Conservation (phyloP, 2,113 vertebrate genomes). For the Antidorcas marsupialis region DNA sequence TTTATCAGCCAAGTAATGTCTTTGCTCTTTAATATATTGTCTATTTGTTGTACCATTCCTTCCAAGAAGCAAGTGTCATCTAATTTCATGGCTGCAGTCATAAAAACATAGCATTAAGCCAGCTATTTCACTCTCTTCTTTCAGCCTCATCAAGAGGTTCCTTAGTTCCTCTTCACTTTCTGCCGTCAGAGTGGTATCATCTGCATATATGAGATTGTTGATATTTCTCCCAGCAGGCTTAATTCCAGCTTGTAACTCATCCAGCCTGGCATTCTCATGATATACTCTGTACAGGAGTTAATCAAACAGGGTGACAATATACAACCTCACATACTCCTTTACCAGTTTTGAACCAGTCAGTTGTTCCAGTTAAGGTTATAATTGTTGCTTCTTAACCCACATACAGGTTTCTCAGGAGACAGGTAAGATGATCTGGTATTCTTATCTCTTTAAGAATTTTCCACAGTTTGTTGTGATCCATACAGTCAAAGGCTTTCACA, state of each 20-base stretch:
- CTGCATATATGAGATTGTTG: background rate
- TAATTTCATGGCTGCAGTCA: background rate
- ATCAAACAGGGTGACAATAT: background rate
- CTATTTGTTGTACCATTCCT: background rate
- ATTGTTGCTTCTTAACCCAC: background rate
- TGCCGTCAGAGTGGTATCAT: background rate
- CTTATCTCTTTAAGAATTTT: background rate
- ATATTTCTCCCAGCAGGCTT: background rate
- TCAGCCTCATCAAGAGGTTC: background rate
- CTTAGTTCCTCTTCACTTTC: background rate
- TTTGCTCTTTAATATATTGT: background rate
- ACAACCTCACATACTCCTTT: background rate
- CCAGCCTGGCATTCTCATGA: background rate
- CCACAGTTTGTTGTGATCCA: background rate
- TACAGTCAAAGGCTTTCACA: background rate
- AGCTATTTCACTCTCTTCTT: background rate
- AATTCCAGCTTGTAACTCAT: background rate
- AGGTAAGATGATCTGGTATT: background rate
- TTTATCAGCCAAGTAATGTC: background rate
- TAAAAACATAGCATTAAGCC: background rate
- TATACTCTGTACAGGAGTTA: background rate
- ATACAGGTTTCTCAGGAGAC: background rate
- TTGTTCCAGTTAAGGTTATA: background rate
- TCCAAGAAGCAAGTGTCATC: background rate
- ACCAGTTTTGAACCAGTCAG: background rate